Evolutionary conservation across 2,888 invertebrate genomes (phyloP), one percentile per base, ranked within the genome.

Genomic region (Hydropsyche betteni): DNA sequence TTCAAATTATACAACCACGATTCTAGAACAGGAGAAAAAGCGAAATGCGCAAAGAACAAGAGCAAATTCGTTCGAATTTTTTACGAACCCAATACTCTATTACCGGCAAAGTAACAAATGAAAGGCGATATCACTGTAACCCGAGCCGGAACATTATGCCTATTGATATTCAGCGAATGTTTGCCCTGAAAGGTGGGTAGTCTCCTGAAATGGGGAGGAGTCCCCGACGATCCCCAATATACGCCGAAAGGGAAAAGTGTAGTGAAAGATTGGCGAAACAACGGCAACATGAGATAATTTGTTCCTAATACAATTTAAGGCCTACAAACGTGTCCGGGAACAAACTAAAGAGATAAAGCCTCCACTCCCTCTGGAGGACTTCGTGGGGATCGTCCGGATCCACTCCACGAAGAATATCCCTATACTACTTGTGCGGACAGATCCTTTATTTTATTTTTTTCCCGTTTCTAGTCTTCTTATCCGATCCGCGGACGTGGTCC

Each of bases 261-360:
- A 58, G 75, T 61, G 76, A 77, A 76, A 77, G 79, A 79, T 77
- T 79, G 74, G 74, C 74, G 75, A 77, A 77, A 77, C 78, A 78
- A 76, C 58, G 74, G 69, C 72, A 77, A 76, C 73, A 72, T 74
- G 75, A 75, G 79, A 79, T 88, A 87, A 88, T 88, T 88, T 87
- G 86, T 87, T 87, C 86, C 86, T 87, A 88, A 88, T 87, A 86
- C 87, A 85, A 83, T 85, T 83, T 87, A 87, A 88, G 86, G 85
- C 86, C 85, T 83, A 85, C 85, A 87, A 86, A 88, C 87, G 87
- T 88, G 87, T 87, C 86, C 85, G 83, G 82, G 82, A 86, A 83
- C 82, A 85, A 86, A 86, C 84, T 85, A 80, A 83, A 80, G 87
- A 87, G 88, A 88, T 88, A 88, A 88, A 87, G 74, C 72, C 73